Base-by-base conservation (phyloP, 2,888 invertebrate species). In the Eilema sororculum region DNA sequence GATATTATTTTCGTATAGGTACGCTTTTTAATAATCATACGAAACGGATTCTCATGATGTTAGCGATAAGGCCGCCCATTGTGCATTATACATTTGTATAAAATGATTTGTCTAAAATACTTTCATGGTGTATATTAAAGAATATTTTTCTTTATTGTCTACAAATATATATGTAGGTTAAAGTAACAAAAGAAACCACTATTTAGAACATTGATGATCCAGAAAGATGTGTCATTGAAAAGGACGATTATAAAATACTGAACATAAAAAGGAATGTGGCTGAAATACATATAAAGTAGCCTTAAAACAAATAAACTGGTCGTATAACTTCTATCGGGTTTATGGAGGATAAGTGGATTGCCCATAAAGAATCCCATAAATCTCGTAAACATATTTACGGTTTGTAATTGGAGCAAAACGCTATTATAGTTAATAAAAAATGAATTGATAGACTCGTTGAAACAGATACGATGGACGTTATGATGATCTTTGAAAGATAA, bases 251-350 rank as follows among this genome's bases (percentile, higher is more conserved):
- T 52, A 52, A 46, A 64, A 52, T 28, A 64, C 52, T 22, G 63
- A 64, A 46, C 57, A 58, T 37, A 58, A 65, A 9, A 65, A 57
- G 24, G 9, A 67, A 52, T 67, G 37, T 22, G 56, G 2, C 37
- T 10, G n/a, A 24, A 25, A 59, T 62, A 24, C 52, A 77, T 69
- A 77, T 70, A 76, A 67, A 64, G 20, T 63, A n/a, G n/a, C 5
- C 22, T 28, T 60, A 63, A 65, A 20, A 52, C 13, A 71, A 67
- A 67, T 69, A 66, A 78, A 68, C 59, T 22, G 69, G 52, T 79
- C 75, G 63, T 79, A 72, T 79, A 79, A 72, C 61, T 60, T 68
- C 30, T 30, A 71, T 68, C 59, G 24, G 65, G 56, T 74, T 73
- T 73, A 75, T 56, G 67, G 61, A 56, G 25, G 24, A 22, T 72